Evolutionary conservation across 2,113 vertebrate genomes (phyloP), one percentile per base, ranked within the genome.

Genomic region (Balaeniceps rex): DNA sequence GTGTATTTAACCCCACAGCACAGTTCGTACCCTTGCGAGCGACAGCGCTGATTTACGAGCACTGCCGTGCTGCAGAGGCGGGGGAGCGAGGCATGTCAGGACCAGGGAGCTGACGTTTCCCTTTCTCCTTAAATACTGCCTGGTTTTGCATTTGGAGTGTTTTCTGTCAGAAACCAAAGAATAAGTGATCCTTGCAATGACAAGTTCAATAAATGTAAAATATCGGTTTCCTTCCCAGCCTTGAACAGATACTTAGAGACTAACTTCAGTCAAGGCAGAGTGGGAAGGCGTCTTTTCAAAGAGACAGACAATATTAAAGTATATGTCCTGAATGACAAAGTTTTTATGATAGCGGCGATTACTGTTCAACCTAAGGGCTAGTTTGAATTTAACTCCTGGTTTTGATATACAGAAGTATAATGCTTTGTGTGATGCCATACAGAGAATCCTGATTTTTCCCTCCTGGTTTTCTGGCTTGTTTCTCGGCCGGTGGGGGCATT

Each of bases 1-100:
- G 19, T 42, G 2, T 7, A 10, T 57, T 58, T 15, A 7, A 10
- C 38, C 21, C 16, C 76, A 3, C 0, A 1, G 58, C n/a, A 40
- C 47, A 31, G 68, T 25, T 9, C 4, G 52, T 7, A 3, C 22
- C 44, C 51, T 9, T 1, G 40, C 2, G 6, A 72, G 55, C 47
- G 24, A 29, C 1, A 2, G 55, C 34, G 7, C 19, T 44, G 66
- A 9, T 29, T 15, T 12, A 11, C 7, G 74, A 52, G 72, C 54
- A 4, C 12, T 9, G 55, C 44, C 1, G 4, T 19, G 55, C 80
- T 12, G 40, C 77, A 7, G 61, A 11, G 65, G 40, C 25, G 69
- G 36, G 46, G 23, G 17, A 60, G 55, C 2, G 26, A 14, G 66
- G 14, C 51, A 36, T 2, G 13, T 11, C 78, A 40, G 74, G 40